phyloP scores from a whole-genome alignment of 2,113 vertebrate species.

The Oxyruncus cristatus region DNA sequence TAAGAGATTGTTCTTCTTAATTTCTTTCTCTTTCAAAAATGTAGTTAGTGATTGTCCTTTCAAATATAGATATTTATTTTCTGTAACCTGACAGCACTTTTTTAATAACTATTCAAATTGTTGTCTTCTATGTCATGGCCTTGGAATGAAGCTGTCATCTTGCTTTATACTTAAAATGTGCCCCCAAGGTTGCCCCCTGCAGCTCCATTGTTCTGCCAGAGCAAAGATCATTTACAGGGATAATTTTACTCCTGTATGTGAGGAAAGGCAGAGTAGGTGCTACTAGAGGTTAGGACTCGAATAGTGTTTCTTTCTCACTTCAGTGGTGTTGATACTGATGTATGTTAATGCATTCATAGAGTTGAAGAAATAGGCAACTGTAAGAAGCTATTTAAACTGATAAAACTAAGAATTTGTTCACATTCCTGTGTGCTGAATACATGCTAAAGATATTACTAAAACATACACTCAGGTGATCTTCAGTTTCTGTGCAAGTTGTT shows the following conservation, averaged over 20 bases:
- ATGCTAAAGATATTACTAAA: background rate
- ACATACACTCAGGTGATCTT: background rate
- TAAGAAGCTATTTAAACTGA: background rate
- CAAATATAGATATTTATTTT: background rate
- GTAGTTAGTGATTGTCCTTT: background rate
- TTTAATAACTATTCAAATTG: background rate
- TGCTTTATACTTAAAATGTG: background rate
- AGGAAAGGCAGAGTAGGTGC: background rate
- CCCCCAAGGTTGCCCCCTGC: background rate
- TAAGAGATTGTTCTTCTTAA: background rate
- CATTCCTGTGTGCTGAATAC: background rate
- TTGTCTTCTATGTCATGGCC: background rate
- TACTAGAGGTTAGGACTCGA: background rate
- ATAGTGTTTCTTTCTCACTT: background rate
- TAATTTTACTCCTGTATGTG: rapidly evolving
- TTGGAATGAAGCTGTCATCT: background rate
- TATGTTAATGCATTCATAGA: background rate
- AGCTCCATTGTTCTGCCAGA: background rate
- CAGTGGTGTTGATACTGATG: background rate
- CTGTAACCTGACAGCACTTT: background rate
- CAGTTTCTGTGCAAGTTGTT: background rate
- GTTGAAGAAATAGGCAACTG: background rate
- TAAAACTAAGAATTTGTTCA: background rate
- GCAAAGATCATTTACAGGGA: background rate
- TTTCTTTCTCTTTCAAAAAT: background rate